These are phyloP conservation scores for Diadumene lineata DNA, from an alignment of 92 coral and sea anemone species.

Conservation along the genomic window DNA sequence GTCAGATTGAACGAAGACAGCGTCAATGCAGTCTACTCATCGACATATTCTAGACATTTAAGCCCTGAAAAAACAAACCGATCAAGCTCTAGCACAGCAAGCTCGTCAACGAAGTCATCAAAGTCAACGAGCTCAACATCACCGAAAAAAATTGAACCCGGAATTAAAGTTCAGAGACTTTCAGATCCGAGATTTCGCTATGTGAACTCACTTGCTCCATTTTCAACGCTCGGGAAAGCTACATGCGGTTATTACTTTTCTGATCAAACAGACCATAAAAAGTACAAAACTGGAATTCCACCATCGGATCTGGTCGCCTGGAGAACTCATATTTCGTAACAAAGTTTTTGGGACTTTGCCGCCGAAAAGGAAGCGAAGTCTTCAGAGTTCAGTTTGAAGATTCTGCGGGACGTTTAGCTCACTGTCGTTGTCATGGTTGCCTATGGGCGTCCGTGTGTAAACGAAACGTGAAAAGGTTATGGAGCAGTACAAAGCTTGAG, in stretches of 20 bases:
- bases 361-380: no score
- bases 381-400: no score
- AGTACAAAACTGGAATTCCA: constrained; percentile 91
- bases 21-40: constrained; percentile 22
- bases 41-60: constrained; percentile 70
- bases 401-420: no score
- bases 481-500: no score
- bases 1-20: constrained; percentile 24
- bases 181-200: constrained; percentile 65
- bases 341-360: no score
- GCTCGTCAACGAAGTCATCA: constrained; percentile 12
- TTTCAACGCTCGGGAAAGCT: constrained; percentile 86
- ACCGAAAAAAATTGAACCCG: neutral
- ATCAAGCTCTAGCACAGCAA: constrained; percentile 21
- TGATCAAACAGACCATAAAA: constrained; percentile 81
- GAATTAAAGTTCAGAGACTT: constrained; percentile 39
- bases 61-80: constrained; percentile 40
- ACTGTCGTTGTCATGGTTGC: no score
- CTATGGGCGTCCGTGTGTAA: no score
- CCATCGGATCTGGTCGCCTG: constrained; percentile 95
- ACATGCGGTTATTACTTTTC: constrained; percentile 97
- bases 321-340: constrained; percentile 71
- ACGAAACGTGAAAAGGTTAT: no score
- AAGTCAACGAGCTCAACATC: constrained; percentile 13
- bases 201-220: constrained; percentile 89